Evolutionary conservation across 2,888 invertebrate species (phyloP), one percentile per base, ranked within the genome.

Genomic region (Microplitis manilae): DNA sequence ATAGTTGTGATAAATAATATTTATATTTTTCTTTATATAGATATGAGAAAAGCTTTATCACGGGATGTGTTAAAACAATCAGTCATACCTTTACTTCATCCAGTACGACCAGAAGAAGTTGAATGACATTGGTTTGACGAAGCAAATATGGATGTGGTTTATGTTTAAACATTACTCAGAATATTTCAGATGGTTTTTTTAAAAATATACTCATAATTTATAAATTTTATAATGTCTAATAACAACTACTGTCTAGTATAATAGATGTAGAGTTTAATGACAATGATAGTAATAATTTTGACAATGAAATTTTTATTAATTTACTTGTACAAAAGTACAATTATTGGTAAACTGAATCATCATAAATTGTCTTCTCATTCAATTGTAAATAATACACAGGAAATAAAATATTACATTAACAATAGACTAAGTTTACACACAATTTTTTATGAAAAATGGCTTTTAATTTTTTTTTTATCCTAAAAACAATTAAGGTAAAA

Each of bases 21-120:
- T 72, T 61, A 39, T 60, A 68, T 6, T 20, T 59, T 38, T 20
- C 2, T 77, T 73, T 82, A 93, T 93, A 64, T 91, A 98, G 98
- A 99, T 92, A 99, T 99, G 99, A 93, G 99, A 85, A 99, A 99
- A 92, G 98, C 99, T 5, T 92, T 98, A 84, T 96, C 98, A 4
- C 93, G 97, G 90, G 99, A 99, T 91, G 93, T 95, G 1, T 94
- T 95, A 82, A 96, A 96, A 89, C 96, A 96, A 88, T 98, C 98
- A 9, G 95, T 99, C 73, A 93, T 99, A 90, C 98, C 99, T 40
- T 90, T 98, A 84, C 92, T 94, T 73, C 97, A 98, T 92, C 99
- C 99, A 80, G 98, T 99, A 61, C 92, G 97, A 85, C 96, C 97
- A 70, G 98, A 98, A 91, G 98, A 98, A 89, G 94, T 98, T 81